Evolutionary conservation across 2,797 vertebrate genomes (phyloP).

Genomic region (Podargus strigoides): DNA sequence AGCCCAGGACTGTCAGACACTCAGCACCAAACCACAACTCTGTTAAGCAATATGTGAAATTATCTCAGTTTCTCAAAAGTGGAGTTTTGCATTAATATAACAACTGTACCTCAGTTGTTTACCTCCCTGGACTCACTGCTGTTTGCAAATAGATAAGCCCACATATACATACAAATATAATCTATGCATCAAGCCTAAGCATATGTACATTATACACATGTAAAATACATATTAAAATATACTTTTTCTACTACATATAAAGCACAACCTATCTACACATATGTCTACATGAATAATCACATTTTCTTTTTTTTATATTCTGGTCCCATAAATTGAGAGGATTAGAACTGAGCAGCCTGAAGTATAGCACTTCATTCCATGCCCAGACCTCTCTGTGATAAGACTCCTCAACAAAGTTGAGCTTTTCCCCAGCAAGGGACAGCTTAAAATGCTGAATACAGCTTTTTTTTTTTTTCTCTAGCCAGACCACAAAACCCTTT

Average conservation of each 20-base stretch:
- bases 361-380: not conserved
- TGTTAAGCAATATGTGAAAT: not conserved
- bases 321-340: not conserved
- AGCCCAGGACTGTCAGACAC: not conserved
- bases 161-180: not conserved
- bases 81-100: not conserved
- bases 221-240: not conserved
- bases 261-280: not conserved
- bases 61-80: not conserved
- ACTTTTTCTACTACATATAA: not conserved
- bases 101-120: not conserved
- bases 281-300: not conserved
- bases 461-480: not conserved
- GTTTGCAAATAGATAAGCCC: not conserved
- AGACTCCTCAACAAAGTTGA: not conserved
- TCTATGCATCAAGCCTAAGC: not conserved
- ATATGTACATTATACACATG: no score
- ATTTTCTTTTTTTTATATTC: not conserved
- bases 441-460: constrained; percentile 27
- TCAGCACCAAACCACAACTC: not conserved
- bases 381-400: not conserved
- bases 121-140: not conserved
- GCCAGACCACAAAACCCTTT: constrained; percentile 56
- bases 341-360: not conserved
- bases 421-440: not conserved